These are phyloP conservation scores for Drosophila watanabei DNA, from an alignment of 1,140 invertebrate species.

Conservation along the genomic window DNA sequence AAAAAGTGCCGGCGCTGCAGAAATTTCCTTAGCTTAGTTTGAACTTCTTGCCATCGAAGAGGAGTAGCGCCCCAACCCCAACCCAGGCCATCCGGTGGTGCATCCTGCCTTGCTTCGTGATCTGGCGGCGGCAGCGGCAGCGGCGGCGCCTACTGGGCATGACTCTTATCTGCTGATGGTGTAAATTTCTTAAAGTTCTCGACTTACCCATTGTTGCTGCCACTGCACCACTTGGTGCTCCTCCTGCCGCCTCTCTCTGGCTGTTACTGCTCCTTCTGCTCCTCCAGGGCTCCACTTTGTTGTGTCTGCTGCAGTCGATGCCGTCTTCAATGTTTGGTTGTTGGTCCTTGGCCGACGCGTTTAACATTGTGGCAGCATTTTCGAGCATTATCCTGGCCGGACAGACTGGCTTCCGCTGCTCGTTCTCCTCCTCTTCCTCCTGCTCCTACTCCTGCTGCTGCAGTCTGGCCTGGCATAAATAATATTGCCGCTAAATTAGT, in stretches of 20 bases:
- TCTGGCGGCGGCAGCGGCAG: slow-evolving; percentile 39
- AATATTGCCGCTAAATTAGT: slow-evolving; percentile 70
- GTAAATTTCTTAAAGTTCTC: slow-evolving; percentile 81
- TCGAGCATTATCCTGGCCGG: slow-evolving; percentile 30
- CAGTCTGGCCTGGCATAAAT: slow-evolving; percentile 48
- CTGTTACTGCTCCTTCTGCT: not conserved
- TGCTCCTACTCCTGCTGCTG: slow-evolving; percentile 5
- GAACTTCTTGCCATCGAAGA: slow-evolving; percentile 52
- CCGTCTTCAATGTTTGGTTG: slow-evolving; percentile 14
- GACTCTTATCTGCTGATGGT: slow-evolving; percentile 82
- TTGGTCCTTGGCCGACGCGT: slow-evolving; percentile 27
- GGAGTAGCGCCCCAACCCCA: not conserved
- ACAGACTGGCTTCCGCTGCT: not conserved
- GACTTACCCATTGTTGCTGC: slow-evolving; percentile 71
- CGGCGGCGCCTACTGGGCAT: slow-evolving; percentile 42
- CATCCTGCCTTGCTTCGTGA: slow-evolving; percentile 38
- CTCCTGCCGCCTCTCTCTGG: not conserved
- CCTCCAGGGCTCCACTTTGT: slow-evolving; percentile 16
- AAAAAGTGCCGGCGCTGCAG: slow-evolving; percentile 70
- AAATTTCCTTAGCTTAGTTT: slow-evolving; percentile 75
- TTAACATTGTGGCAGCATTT: slow-evolving; percentile 48
- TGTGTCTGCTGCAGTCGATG: slow-evolving; percentile 17
- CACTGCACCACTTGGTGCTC: not conserved
- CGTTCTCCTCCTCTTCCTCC: not conserved
- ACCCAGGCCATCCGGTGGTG: slow-evolving; percentile 2